Base-by-base conservation (phyloP, 2,797 vertebrate species). In the Diplodus puntazzo region DNA sequence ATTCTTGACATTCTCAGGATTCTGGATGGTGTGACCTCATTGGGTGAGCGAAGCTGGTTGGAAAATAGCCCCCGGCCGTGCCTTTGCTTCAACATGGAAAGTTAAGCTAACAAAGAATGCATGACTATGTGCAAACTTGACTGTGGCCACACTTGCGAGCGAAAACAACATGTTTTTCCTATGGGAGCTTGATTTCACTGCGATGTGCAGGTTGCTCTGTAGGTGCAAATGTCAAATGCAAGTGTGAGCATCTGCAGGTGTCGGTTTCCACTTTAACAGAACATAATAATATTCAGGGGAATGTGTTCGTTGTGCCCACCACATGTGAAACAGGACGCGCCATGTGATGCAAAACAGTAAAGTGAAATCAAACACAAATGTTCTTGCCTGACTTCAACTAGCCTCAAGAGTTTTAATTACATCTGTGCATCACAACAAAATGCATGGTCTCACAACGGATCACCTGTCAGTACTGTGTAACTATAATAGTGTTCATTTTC, bases 21-120 rank as follows among this genome's bases (percentile, higher is more conserved):
- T 91, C 87, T 93, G 86, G 75, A 82, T 87, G 87, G 77, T 89
- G 92, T 92, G 92, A 95, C 91, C 92, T 95, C 93, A 94, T 91
- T 93, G 93, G 90, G 85, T 86, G 87, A 93, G 86, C 27, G 62
- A 86, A 88, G 89, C 82, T 76, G 75, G 84, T 87, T 82, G 90
- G 90, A 94, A 94, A 94, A 94, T 86, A 85, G 90, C 92, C 91
- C 73, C 79, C 77, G 87, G 91, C 87, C 9, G 77, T 92, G 85
- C 81, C 89, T 91, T 88, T 92, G 92, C 90, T 94, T 89, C 84
- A 75, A 94, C 93, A 92, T 89, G 92, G 93, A 94, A 92, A 92
- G 81, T 92, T 91, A 90, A 89, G 88, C 88, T 89, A 90, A 82
- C 89, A 87, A 94, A 93, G 91, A 94, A 94, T 93, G 91, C 88